Conservation (phyloP, 2,797 vertebrate genomes). For the Alosa sapidissima region DNA sequence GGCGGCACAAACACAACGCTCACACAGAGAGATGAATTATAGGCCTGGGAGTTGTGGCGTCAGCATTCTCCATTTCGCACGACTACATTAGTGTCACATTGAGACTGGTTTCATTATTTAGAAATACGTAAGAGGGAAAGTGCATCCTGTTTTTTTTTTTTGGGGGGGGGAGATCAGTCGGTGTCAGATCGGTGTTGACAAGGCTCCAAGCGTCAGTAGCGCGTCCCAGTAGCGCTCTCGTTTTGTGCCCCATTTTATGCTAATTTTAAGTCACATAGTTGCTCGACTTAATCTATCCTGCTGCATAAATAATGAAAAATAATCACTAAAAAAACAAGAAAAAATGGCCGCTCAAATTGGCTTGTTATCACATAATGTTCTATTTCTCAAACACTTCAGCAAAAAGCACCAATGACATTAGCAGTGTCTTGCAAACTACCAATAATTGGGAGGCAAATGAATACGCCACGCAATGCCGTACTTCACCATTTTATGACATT, state of each 20-base stretch:
- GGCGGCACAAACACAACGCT: not conserved
- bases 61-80: not conserved
- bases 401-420: not conserved
- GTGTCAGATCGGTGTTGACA: not conserved
- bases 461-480: not conserved
- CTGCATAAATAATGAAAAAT: not conserved
- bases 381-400: not conserved
- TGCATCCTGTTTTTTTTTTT: not conserved
- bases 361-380: not conserved
- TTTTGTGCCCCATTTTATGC: not conserved
- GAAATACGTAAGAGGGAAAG: not conserved
- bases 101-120: not conserved
- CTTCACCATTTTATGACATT: not conserved
- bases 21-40: not conserved
- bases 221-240: not conserved
- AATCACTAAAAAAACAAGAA: not conserved
- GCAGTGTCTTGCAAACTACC: not conserved
- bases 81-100: not conserved
- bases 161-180: not conserved
- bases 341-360: not conserved
- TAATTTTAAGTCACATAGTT: not conserved
- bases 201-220: not conserved
- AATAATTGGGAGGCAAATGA: not conserved
- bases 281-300: not conserved
- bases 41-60: not conserved